Base-by-base conservation (phyloP, 1,140 invertebrate species). In the Monomorium pharaonis region DNA sequence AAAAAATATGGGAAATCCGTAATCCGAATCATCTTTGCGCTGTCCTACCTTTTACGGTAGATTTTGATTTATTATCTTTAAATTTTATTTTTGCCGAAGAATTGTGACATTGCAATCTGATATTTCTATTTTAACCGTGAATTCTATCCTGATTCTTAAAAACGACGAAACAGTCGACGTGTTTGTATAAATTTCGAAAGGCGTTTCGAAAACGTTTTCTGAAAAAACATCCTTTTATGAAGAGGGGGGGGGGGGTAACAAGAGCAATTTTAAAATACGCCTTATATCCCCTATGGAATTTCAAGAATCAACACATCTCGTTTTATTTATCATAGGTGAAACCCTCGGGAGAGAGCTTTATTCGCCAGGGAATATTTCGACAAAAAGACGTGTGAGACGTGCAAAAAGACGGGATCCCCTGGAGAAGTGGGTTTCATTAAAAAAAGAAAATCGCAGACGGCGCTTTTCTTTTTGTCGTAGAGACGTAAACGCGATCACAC, bases 401-500 rank as follows among this genome's bases (percentile, higher is more conserved):
- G n/a, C 6, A 74, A 58, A 58, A 56, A 72, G 5, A 56, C n/a
- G 56, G 30, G 18, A 56, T 56, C 3, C 12, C 21, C 14, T 1
- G 3, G n/a, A 21, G 27, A 37, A 7, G 9, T 24, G 51, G 24
- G 16, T 63, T 47, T 14, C 42, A 16, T 63, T 16, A 44, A 67
- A 44, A 30, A 62, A 58, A 27, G 21, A 42, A 77, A 77, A 54
- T 67, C 27, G 7, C 1, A 24, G n/a, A n/a, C 18, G 7, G 16
- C 5, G 10, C 16, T 16, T 0, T 14, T 69, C 14, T 51, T 80
- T 80, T 77, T 33, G 24, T 44, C 0, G 7, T n/a, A 63, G 14
- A n/a, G n/a, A n/a, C 33, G 5, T 56, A 70, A 72, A 72, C 18
- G 67, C 21, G 37, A 72, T 80, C 47, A 42, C 62, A 21, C n/a